Percentiles rank a stretch among this genome's conserved stretches.
Evolutionary conservation across 2,797 vertebrate species (phyloP).

Genomic region (Loriculus beryllinus): DNA sequence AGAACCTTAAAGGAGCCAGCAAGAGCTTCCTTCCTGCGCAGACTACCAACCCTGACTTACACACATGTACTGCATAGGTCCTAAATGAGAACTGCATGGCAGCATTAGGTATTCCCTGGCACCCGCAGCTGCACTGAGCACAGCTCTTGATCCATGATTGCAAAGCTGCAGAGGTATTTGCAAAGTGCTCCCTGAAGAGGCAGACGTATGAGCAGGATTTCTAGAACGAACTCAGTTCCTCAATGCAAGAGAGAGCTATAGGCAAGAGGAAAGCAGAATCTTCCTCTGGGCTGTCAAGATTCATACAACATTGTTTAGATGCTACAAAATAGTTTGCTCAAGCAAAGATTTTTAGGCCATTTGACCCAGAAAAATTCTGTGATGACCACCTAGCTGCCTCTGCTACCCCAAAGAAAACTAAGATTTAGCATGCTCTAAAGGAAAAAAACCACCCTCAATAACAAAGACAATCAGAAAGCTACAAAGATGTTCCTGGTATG

Average conservation of each 20-base stretch:
- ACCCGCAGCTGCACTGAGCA: fast-evolving
- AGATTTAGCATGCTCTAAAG: neutral
- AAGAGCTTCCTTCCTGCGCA: neutral
- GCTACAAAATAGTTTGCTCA: neutral
- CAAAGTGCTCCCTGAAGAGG: neutral
- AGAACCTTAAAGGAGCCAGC: neutral
- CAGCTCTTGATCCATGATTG: neutral
- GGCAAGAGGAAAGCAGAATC: neutral
- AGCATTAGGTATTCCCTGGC: neutral
- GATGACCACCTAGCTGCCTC: neutral
- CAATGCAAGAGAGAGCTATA: neutral
- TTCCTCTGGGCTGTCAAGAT: neutral
- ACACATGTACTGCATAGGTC: fast-evolving
- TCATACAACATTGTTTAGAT: neutral
- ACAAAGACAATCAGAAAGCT: neutral
- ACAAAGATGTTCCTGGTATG: neutral
- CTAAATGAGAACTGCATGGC: neutral
- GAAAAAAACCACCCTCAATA: neutral
- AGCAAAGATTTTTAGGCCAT: neutral
- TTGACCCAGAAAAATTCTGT: neutral
- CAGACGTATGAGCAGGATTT: neutral
- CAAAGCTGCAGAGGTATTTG: neutral
- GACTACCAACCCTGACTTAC: neutral
- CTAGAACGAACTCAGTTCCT: neutral
- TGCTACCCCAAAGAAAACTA: neutral